Evolutionary conservation across 2,888 invertebrate genomes (phyloP), one percentile per base, ranked within the genome.

Genomic region (Epinotia ramella): DNA sequence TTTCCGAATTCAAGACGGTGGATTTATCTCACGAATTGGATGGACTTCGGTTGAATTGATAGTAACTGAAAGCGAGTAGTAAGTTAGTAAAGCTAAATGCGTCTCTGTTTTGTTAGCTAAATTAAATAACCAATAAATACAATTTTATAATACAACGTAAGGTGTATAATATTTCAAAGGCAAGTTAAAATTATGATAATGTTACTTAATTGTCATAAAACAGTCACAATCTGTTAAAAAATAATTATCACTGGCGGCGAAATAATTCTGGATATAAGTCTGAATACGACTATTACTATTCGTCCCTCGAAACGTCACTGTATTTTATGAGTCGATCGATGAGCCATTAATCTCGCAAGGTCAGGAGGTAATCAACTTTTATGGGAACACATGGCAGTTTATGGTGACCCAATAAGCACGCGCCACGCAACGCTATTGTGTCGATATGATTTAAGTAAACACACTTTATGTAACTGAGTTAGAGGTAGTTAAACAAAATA

Each of bases 281-380:
- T 7, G 33, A 67, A 68, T 62, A 53, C 20, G 53, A 44, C 62
- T 46, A 73, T 73, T 67, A 73, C 67, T 73, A 67, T 73, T 73
- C 67, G 62, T 68, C 73, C 67, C 67, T 62, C 62, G 62, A 68
- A 67, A 62, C 44, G 62, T 67, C 62, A 62, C 73, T 62, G 73
- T 67, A 73, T 68, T 73, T 73, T 73, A 67, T 73, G 62, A 49
- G 67, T 40, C 67, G 62, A 73, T 73, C 73, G 73, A 67, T 73
- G 73, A 73, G 60, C 56, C 62, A 73, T 73, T 73, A 67, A 68
- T 73, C 73, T 73, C 62, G n/a, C 67, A 73, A 73, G 73, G 73
- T 73, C 67, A 73, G 67, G 40, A 53, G 67, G 73, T 68, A 73
- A 73, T 73, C 73, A 73, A 73, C 67, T 73, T 73, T 73, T 73